Evolutionary conservation across 2,113 vertebrate genomes (phyloP).

Genomic region (Sturnira hondurensis): DNA sequence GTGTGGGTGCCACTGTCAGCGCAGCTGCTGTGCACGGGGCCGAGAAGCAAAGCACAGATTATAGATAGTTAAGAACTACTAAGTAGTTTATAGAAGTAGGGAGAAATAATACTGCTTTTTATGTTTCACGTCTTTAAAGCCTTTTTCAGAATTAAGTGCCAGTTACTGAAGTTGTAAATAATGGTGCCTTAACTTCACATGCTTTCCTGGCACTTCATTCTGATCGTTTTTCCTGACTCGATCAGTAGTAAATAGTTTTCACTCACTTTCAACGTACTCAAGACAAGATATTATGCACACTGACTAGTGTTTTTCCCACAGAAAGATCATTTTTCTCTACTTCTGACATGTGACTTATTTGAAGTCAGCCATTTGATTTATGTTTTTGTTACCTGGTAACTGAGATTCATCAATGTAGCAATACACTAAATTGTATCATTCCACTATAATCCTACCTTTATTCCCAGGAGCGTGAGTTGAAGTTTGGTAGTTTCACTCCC

Average conservation of each 20-base stretch:
- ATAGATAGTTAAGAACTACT: constrained; percentile 47
- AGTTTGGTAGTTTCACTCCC: constrained; percentile 24
- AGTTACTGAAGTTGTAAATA: constrained; percentile 80
- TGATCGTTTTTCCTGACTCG: constrained; percentile 66
- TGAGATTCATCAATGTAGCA: neutral
- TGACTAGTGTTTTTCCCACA: constrained; percentile 48
- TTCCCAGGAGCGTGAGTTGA: neutral
- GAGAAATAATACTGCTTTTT: constrained; percentile 57
- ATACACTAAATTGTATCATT: constrained; percentile 63
- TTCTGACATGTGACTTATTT: constrained; percentile 33
- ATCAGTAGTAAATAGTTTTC: constrained; percentile 42
- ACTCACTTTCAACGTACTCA: constrained; percentile 38
- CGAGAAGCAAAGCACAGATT: constrained; percentile 68
- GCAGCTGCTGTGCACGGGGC: constrained; percentile 61
- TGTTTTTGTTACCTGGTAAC: constrained; percentile 27
- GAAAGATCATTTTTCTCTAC: constrained; percentile 46
- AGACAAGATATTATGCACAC: constrained; percentile 24
- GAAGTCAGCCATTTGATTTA: constrained; percentile 26
- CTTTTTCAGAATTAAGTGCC: constrained; percentile 78
- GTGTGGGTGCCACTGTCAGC: constrained; percentile 47
- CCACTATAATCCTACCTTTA: constrained; percentile 49
- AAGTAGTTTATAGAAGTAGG: constrained; percentile 67
- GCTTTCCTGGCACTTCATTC: constrained; percentile 81
- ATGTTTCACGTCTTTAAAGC: constrained; percentile 67
- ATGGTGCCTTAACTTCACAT: constrained; percentile 82